Conservation (phyloP, 1,140 invertebrate genomes). For the Proales similis region DNA sequence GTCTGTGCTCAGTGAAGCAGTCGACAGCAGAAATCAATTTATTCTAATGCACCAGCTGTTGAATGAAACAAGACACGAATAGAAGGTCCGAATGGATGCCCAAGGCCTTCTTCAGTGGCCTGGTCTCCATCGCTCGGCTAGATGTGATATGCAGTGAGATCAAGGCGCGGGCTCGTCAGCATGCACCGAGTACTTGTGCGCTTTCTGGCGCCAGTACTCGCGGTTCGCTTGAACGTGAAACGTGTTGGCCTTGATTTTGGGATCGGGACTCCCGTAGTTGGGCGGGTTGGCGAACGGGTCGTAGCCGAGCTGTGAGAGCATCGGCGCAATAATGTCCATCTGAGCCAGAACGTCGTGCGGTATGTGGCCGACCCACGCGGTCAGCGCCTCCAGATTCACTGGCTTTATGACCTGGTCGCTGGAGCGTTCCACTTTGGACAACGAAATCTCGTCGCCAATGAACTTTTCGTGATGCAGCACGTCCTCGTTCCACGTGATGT, state of each 20-base stretch:
- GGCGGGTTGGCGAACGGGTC: constrained; percentile 88
- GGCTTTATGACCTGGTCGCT: constrained; percentile 98
- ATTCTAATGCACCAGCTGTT: too few relatives aligned
- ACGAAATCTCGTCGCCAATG: constrained; percentile 83
- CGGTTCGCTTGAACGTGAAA: constrained; percentile 53
- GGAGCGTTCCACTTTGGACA: constrained; percentile 83
- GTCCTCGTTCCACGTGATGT: constrained; percentile 86
- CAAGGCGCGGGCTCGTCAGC: too few relatives aligned
- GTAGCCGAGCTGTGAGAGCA: constrained; percentile 79
- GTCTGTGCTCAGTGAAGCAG: too few relatives aligned
- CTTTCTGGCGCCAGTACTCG: constrained; percentile 52
- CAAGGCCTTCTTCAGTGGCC: too few relatives aligned
- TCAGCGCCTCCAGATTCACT: constrained; percentile 86
- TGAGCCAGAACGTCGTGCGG: constrained; percentile 79
- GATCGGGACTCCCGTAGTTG: constrained; percentile 77
- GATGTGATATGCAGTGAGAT: too few relatives aligned
- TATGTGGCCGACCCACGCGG: constrained; percentile 89
- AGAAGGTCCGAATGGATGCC: too few relatives aligned
- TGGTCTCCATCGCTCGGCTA: too few relatives aligned
- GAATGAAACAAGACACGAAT: too few relatives aligned
- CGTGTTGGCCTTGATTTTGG: constrained; percentile 75
- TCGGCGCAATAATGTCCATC: constrained; percentile 82
- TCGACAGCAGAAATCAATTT: too few relatives aligned
- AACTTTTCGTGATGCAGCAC: constrained; percentile 94
- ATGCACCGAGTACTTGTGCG: constrained; percentile 41